These are phyloP conservation scores for Tamias sibiricus DNA, from an alignment of 2,113 vertebrate species.

Conservation along the genomic window DNA sequence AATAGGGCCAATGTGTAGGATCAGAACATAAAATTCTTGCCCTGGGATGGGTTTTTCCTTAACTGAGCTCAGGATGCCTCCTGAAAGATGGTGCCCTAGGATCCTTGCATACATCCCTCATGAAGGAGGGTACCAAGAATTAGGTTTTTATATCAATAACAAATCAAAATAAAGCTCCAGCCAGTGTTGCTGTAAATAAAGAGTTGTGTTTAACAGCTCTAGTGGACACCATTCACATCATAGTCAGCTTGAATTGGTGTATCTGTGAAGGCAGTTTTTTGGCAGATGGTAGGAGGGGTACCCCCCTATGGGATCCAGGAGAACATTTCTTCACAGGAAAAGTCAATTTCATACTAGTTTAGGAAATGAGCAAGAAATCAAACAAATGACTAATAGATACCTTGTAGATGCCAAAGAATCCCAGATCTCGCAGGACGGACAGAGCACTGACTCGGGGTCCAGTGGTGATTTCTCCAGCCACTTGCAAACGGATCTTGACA, in stretches of 20 bases:
- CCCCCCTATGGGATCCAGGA: not conserved
- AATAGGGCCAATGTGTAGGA: not conserved
- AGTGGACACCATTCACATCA: accelerated
- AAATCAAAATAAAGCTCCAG: not conserved
- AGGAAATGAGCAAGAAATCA: not conserved
- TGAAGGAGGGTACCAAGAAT: not conserved
- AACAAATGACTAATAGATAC: conserved; percentile 80
- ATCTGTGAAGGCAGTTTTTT: not conserved
- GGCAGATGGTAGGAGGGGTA: not conserved
- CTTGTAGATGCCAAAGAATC: conserved; percentile 99
- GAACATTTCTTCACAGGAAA: not conserved
- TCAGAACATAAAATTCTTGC: not conserved
- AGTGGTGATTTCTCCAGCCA: conserved; percentile 96
- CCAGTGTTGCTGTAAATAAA: not conserved
- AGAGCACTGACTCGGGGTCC: conserved; percentile 96
- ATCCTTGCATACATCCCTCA: not conserved
- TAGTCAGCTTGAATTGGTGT: not conserved
- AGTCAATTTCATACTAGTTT: not conserved
- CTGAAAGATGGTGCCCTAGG: not conserved
- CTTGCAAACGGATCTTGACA: conserved; percentile 94
- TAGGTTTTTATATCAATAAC: not conserved
- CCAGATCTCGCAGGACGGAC: conserved; percentile 94
- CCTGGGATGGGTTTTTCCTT: not conserved
- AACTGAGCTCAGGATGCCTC: not conserved
- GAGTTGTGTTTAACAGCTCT: not conserved